A percentile compares a stretch with the other conserved stretches of the same genome.
These are phyloP conservation scores for Hepsetus odoe DNA, from an alignment of 2,113 vertebrate species.

Conservation along the genomic window DNA sequence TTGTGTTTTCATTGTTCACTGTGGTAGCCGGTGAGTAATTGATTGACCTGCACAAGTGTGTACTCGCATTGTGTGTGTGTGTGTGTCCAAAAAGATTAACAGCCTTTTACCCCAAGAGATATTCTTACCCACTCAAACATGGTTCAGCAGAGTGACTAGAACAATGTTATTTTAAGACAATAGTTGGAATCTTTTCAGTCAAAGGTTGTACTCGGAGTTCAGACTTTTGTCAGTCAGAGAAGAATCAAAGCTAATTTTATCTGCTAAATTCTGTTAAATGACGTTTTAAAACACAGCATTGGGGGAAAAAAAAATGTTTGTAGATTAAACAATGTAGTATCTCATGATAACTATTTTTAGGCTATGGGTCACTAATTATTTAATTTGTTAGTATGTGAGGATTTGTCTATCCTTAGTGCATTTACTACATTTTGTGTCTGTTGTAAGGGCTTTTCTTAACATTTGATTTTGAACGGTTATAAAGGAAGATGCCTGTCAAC, in stretches of 20 bases:
- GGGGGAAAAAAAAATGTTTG: too few species aligned
- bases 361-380: not conserved
- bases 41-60: slow-evolving; percentile 64
- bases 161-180: slow-evolving; percentile 27
- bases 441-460: slow-evolving; percentile 64
- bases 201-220: not conserved
- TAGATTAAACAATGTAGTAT: too few species aligned
- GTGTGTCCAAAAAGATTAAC: slow-evolving; percentile 38
- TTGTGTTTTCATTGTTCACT: slow-evolving; percentile 55
- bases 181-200: not conserved
- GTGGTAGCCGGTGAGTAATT: slow-evolving; percentile 75
- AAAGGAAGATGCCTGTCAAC: slow-evolving; percentile 38
- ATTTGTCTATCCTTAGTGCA: slow-evolving; percentile 19
- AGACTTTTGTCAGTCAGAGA: not conserved
- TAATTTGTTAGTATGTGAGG: slow-evolving; percentile 4
- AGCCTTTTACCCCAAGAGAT: slow-evolving; percentile 33
- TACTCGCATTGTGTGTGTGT: slow-evolving; percentile 41
- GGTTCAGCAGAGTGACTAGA: not conserved
- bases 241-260: not conserved
- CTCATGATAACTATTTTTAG: too few species aligned
- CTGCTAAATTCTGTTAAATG: too few species aligned
- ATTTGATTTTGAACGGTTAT: slow-evolving; percentile 58
- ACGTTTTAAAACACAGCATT: too few species aligned
- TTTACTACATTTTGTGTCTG: slow-evolving; percentile 21
- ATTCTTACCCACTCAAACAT: slow-evolving; percentile 40